Percentiles rank a stretch among this genome's conserved stretches.
phyloP scores from a whole-genome alignment of 1,140 invertebrate species.

The Theocolax elegans region DNA sequence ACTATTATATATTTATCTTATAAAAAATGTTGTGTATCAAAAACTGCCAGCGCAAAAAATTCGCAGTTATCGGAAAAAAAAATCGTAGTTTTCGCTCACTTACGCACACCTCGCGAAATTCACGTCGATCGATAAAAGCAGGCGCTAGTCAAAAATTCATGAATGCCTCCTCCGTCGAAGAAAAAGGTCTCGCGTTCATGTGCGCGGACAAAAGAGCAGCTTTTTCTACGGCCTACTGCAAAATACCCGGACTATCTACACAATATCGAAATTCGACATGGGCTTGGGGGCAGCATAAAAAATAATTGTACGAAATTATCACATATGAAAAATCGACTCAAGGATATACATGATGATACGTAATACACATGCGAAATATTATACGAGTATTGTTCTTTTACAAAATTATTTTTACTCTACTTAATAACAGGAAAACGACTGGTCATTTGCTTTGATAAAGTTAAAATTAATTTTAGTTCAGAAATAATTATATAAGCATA shows the following conservation, averaged over 20 bases:
- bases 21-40: background rate
- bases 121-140: too few relatives aligned
- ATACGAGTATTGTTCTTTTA: background rate
- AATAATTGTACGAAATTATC: background rate
- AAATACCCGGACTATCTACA: constrained; percentile 8
- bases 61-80: background rate
- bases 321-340: constrained; percentile 1
- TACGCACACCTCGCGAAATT: constrained; percentile 18
- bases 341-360: constrained; percentile 2
- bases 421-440: background rate
- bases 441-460: too few relatives aligned
- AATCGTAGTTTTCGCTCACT: constrained; percentile 34
- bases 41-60: constrained; percentile 7
- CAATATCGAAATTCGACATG: too few relatives aligned
- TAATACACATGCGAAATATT: constrained; percentile 8
- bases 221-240: constrained; percentile 17
- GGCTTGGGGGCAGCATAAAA: background rate
- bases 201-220: background rate
- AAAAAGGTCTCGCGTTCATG: constrained; percentile 2
- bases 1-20: too few relatives aligned
- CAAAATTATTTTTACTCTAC: background rate
- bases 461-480: too few relatives aligned
- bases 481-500: background rate
- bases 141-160: constrained; percentile 1
- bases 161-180: background rate